Conservation (phyloP, 2,888 invertebrate species). For the Nymphalis polychloros region DNA sequence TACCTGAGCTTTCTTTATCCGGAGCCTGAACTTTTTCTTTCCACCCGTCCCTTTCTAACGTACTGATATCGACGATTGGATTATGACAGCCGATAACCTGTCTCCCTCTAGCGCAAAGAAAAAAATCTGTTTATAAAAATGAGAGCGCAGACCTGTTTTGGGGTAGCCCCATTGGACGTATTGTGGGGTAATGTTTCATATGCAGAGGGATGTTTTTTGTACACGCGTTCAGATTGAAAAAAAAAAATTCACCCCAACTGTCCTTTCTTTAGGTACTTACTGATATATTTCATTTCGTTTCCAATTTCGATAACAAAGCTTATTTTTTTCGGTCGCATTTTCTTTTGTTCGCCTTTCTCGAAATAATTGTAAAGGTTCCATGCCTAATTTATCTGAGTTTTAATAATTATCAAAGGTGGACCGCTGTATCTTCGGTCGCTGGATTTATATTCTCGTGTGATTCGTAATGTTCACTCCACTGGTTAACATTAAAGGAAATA, state of each 20-base stretch:
- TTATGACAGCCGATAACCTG: slow-evolving; percentile 45
- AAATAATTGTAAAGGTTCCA: slow-evolving; percentile 65
- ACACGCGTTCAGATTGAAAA: slow-evolving; percentile 66
- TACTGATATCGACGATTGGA: slow-evolving; percentile 31
- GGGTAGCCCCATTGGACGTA: slow-evolving; percentile 71
- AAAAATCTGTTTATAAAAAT: slow-evolving; percentile 80
- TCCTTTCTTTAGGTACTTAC: slow-evolving; percentile 73
- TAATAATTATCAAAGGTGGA: slow-evolving; percentile 50
- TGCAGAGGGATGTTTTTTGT: slow-evolving; percentile 74
- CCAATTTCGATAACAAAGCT: slow-evolving; percentile 81
- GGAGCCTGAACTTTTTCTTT: slow-evolving; percentile 74
- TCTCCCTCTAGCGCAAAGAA: slow-evolving; percentile 68
- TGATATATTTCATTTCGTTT: slow-evolving; percentile 68
- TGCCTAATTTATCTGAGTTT: slow-evolving; percentile 63
- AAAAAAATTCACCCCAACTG: slow-evolving; percentile 70
- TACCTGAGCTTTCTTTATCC: slow-evolving; percentile 82
- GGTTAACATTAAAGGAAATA: slow-evolving; percentile 40
- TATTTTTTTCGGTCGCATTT: slow-evolving; percentile 62
- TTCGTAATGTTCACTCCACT: slow-evolving; percentile 59
- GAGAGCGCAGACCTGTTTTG: slow-evolving; percentile 60
- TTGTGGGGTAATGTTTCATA: slow-evolving; percentile 78
- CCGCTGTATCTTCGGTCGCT: slow-evolving; percentile 48
- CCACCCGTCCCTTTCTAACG: slow-evolving; percentile 61
- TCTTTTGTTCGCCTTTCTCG: slow-evolving; percentile 59
- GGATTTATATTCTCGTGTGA: slow-evolving; percentile 47